Conservation (phyloP, 2,797 vertebrate species). For the Alectoris magna region DNA sequence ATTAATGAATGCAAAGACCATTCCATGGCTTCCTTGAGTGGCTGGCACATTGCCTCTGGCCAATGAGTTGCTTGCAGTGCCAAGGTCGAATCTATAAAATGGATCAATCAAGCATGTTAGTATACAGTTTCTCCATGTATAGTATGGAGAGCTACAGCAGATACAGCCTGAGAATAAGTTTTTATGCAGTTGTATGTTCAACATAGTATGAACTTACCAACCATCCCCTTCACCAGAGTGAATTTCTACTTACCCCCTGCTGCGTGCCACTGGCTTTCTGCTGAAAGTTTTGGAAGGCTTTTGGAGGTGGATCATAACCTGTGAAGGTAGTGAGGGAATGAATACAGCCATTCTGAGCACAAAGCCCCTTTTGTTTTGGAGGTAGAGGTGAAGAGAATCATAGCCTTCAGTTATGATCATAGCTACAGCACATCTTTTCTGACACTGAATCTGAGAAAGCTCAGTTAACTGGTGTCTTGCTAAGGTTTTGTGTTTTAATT, state of each 20-base stretch:
- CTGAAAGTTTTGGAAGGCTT: accelerated
- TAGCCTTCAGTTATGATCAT: background rate
- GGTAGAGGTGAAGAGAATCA: background rate
- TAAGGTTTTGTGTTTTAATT: background rate
- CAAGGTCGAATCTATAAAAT: background rate
- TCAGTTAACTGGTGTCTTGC: background rate
- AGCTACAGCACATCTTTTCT: background rate
- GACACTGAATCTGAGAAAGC: background rate
- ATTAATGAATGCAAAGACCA: background rate
- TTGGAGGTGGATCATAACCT: background rate
- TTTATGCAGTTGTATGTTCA: background rate
- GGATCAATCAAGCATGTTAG: background rate
- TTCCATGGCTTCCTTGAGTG: constrained; percentile 1
- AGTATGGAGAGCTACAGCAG: background rate
- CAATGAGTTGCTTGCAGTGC: background rate
- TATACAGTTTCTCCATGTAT: background rate
- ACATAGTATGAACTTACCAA: background rate
- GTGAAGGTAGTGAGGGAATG: background rate
- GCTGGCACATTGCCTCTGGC: background rate
- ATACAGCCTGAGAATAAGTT: background rate
- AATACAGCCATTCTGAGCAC: background rate
- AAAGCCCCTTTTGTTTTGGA: background rate
- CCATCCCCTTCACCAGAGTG: background rate
- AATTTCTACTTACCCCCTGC: background rate
- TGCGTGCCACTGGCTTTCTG: accelerated